These are phyloP conservation scores for Daktulosphaira vitifoliae DNA, from an alignment of 1,140 invertebrate species.

Conservation along the genomic window DNA sequence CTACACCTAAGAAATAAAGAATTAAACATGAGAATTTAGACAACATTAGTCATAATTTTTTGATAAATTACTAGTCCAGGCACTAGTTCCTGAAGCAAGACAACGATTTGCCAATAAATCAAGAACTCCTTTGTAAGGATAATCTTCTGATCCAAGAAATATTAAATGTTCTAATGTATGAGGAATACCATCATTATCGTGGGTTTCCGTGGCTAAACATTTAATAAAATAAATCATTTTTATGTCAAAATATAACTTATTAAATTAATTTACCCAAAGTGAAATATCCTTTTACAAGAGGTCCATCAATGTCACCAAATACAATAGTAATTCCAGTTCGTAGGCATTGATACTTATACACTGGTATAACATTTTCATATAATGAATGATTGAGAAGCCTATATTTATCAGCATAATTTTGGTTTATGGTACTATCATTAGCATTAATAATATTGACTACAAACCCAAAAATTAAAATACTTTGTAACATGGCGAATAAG, in stretches of 20 bases:
- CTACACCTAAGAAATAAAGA: constrained; percentile 49
- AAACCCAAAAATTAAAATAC: too few species aligned
- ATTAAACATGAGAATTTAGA: neutral
- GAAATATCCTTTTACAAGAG: constrained; percentile 77
- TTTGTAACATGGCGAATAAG: too few species aligned
- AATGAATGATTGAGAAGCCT: constrained; percentile 55
- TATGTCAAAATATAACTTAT: neutral
- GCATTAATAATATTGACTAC: too few species aligned
- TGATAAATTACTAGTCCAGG: constrained; percentile 51
- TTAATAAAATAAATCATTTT: neutral
- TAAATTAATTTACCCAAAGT: constrained; percentile 61
- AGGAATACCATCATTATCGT: constrained; percentile 84
- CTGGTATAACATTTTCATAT: constrained; percentile 61
- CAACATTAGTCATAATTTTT: neutral
- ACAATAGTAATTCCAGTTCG: constrained; percentile 69
- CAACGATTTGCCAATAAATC: constrained; percentile 82
- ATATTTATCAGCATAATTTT: constrained; percentile 43
- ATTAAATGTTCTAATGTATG: constrained; percentile 88
- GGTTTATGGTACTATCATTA: constrained; percentile 1
- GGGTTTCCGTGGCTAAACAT: constrained; percentile 70
- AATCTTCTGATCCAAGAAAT: constrained; percentile 81
- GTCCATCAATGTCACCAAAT: constrained; percentile 74
- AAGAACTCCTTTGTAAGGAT: constrained; percentile 82
- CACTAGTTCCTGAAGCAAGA: constrained; percentile 82
- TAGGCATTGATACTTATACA: constrained; percentile 71